Evolutionary conservation across 2,888 invertebrate species (phyloP), one percentile per base, ranked within the genome.

Genomic region (Odontocerum albicorne): DNA sequence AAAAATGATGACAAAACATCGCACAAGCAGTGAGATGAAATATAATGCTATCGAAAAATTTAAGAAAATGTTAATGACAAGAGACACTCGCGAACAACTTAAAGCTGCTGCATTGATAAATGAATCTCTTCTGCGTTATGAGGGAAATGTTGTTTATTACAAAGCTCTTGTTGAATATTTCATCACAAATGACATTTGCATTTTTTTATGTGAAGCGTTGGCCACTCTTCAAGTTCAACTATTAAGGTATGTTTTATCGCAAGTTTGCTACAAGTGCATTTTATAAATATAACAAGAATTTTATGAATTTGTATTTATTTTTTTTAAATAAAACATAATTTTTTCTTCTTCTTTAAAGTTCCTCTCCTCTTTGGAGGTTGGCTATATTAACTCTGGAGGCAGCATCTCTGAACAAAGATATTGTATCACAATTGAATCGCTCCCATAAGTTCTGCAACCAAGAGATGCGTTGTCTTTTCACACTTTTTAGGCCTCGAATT

Each of bases 181-280:
- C 19, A 46, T 60, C 17, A 7, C 13, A 8, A 57, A 36, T 38
- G 57, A 57, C 50, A 40, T 60, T 10, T 49, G 57, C 35, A 39
- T 55, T 12, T 55, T 55, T 35, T 20, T 60, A 6, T 51, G 57
- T 42, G 60, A 60, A 43, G 60, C 60, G 7, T 52, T 53, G 19
- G 57, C 49, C 13, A 60, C 60, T 27, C 20, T 57, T 3, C 47
- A 55, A 32, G 35, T 19, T 10, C 33, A 53, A 15, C 49, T 60
- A 31, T 57, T 60, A 33, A 40, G 46, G 59, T 60, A 27, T 19
- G 12, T 45, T 31, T 35, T 12, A 35, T n/a, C n/a, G n/a, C n/a
- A n/a, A n/a, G n/a, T n/a, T n/a, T n/a, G n/a, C n/a, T n/a, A n/a
- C n/a, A n/a, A n/a, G n/a, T n/a, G n/a, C n/a, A n/a, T n/a, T n/a